Percentiles rank a stretch among this genome's conserved stretches.
Evolutionary conservation across 2,113 vertebrate species (phyloP).

Genomic region (Bubalus kerabau): DNA sequence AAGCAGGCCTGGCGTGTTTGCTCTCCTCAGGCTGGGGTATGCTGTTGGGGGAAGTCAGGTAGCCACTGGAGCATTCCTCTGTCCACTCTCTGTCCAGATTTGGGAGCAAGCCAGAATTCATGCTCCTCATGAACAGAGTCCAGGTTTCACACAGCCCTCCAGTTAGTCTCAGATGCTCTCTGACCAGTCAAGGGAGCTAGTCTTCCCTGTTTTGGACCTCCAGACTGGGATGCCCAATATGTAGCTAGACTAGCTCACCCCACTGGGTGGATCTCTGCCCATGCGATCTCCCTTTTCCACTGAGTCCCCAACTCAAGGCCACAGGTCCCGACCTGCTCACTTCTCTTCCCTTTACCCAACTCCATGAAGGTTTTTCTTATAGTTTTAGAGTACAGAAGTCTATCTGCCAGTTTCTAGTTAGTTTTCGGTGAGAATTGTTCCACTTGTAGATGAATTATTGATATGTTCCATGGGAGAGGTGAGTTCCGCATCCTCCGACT

Average conservation of each 20-base stretch:
- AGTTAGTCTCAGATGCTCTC: too few species aligned
- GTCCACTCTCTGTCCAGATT: background rate
- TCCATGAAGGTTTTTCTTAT: background rate
- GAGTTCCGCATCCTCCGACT: background rate
- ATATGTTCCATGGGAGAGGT: background rate
- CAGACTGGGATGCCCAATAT: background rate
- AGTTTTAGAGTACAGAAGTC: background rate
- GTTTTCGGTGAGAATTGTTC: background rate
- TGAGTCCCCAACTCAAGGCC: background rate
- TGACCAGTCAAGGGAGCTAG: background rate
- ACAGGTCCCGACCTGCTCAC: background rate
- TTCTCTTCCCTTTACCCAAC: background rate
- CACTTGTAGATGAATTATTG: background rate
- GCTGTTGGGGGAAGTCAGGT: background rate
- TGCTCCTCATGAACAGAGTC: background rate
- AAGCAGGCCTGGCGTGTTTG: background rate
- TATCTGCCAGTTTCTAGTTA: background rate
- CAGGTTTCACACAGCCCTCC: background rate
- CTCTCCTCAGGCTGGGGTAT: background rate
- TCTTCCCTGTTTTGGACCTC: background rate
- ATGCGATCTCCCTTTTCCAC: background rate
- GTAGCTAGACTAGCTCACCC: background rate
- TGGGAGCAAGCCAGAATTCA: background rate
- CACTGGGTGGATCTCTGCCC: background rate
- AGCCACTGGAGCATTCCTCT: background rate